Evolutionary conservation across 2,797 vertebrate genomes (phyloP).

Genomic region (Acropternis orthonyx): DNA sequence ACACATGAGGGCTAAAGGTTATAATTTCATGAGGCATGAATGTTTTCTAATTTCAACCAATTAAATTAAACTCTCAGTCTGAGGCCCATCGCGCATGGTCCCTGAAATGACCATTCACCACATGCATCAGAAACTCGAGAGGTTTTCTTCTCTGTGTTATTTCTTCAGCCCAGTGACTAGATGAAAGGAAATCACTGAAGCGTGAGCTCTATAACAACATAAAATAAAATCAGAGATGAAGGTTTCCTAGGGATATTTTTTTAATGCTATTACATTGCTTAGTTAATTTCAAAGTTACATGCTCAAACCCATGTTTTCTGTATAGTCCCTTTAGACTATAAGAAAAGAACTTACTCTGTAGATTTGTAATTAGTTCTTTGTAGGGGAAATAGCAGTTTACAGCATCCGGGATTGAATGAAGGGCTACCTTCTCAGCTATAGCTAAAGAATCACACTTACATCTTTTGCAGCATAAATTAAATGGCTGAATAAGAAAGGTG

Average conservation of each 20-base stretch:
- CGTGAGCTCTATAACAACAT: conserved; percentile 65
- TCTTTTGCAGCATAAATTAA: not conserved
- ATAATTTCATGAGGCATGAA: conserved; percentile 73
- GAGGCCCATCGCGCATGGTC: conserved; percentile 23
- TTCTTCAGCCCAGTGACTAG: conserved; percentile 75
- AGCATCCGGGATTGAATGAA: not conserved
- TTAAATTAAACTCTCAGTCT: conserved; percentile 71
- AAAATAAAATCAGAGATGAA: conserved; percentile 76
- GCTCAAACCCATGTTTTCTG: conserved; percentile 56
- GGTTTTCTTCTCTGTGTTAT: conserved; percentile 67
- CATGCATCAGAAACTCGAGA: conserved; percentile 64
- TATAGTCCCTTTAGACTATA: conserved; percentile 42
- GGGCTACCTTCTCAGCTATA: not conserved
- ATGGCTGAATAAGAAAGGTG: not conserved
- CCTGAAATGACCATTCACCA: conserved; percentile 69
- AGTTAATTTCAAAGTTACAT: conserved; percentile 76
- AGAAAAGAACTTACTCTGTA: conserved; percentile 80
- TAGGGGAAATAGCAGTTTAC: conserved; percentile 77
- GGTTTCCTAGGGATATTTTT: conserved; percentile 59
- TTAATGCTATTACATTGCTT: conserved; percentile 68
- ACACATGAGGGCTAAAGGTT: conserved; percentile 63
- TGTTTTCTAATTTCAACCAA: conserved; percentile 76
- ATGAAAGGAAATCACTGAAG: conserved; percentile 76
- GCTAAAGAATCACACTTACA: not conserved
- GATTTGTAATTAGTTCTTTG: conserved; percentile 84